Evolutionary conservation across 2,113 vertebrate species (phyloP).

Genomic region (Ploceus nigricollis): DNA sequence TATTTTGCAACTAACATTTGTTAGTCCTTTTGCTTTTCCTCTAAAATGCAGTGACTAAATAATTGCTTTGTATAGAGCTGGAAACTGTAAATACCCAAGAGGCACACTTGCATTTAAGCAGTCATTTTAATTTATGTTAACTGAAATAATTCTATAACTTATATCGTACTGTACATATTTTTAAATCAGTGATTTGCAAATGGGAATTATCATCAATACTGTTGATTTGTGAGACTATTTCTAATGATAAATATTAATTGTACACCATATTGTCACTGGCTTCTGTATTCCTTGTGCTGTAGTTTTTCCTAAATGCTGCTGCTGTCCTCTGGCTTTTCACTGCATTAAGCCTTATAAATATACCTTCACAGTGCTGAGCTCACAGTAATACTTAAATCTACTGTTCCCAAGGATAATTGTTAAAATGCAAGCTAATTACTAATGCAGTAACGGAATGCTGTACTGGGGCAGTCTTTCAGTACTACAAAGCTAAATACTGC

Average conservation of each 20-base stretch:
- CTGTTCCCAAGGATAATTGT: conserved; percentile 26
- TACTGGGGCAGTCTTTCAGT: conserved; percentile 1
- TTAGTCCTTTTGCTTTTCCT: conserved; percentile 21
- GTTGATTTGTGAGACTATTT: background rate
- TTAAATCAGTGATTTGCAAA: background rate
- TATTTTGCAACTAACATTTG: conserved; percentile 5
- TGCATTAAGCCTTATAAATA: conserved; percentile 30
- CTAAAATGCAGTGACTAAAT: background rate
- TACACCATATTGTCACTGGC: background rate
- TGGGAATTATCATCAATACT: background rate
- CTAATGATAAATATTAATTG: background rate
- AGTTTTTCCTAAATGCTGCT: conserved; percentile 36
- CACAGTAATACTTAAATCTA: background rate
- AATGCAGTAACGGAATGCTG: conserved; percentile 18
- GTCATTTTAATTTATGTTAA: background rate
- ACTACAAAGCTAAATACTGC: conserved; percentile 26
- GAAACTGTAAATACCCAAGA: background rate
- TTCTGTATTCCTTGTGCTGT: conserved; percentile 27
- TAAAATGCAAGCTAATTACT: conserved; percentile 47
- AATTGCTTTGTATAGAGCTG: conserved; percentile 9
- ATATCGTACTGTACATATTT: background rate
- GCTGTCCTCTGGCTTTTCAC: conserved; percentile 35
- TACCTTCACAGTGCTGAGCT: conserved; percentile 29
- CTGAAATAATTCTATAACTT: background rate
- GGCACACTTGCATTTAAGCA: background rate